A percentile compares a stretch with the other conserved stretches of the same genome.
phyloP scores from a whole-genome alignment of 2,888 invertebrate species.

The Oligia strigilis region DNA sequence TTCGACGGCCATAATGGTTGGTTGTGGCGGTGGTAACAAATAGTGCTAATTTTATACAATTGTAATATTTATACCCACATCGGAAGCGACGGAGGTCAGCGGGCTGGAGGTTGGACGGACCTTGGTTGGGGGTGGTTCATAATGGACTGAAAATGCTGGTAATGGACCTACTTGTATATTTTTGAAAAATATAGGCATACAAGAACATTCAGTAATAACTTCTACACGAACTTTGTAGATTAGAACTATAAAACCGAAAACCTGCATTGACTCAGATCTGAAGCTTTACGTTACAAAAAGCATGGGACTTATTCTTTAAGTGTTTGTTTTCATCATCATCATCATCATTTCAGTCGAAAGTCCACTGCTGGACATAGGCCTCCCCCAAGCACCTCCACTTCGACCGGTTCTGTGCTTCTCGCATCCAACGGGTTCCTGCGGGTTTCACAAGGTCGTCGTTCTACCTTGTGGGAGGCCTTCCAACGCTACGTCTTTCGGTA shows the following conservation, averaged over 20 bases:
- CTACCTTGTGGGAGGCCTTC: no score
- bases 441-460: no score
- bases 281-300: neutral
- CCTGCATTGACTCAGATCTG: no score
- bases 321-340: no score
- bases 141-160: conserved; percentile 16
- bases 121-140: conserved; percentile 50
- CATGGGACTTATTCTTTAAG: neutral
- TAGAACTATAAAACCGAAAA: neutral
- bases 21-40: conserved; percentile 71
- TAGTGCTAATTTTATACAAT: conserved; percentile 79
- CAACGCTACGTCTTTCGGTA: no score
- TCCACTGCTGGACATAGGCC: no score
- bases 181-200: neutral
- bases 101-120: conserved; percentile 62
- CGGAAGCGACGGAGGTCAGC: conserved; percentile 74
- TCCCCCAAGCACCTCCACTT: no score
- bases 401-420: no score
- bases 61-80: conserved; percentile 74
- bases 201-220: neutral
- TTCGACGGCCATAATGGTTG: conserved; percentile 56
- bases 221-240: no score
- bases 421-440: no score
- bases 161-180: no score
- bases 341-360: no score